Conservation (phyloP, 2,888 invertebrate genomes). For the Lepidochrysops patricia region DNA sequence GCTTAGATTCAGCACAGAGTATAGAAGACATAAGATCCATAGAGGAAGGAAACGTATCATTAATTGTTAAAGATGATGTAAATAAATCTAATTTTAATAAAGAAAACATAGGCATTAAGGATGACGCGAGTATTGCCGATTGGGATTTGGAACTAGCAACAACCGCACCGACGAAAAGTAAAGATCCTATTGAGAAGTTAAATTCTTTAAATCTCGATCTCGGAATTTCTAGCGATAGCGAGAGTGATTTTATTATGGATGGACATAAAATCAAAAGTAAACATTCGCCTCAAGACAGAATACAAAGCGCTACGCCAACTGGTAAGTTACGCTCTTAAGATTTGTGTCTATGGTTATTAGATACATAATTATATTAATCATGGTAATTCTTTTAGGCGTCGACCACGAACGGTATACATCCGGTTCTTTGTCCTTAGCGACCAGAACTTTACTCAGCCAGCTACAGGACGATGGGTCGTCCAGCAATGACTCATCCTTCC, state of each 20-base stretch:
- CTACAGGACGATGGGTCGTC: slow-evolving; percentile 71
- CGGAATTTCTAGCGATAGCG: slow-evolving; percentile 70
- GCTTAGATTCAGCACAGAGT: slow-evolving; percentile 58
- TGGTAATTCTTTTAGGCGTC: slow-evolving; percentile 48
- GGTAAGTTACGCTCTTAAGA: slow-evolving; percentile 43
- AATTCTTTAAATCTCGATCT: slow-evolving; percentile 64
- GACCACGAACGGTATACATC: slow-evolving; percentile 55
- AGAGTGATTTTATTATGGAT: slow-evolving; percentile 54
- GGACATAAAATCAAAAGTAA: slow-evolving; percentile 44
- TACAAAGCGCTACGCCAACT: slow-evolving; percentile 47
- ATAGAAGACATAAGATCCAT: slow-evolving; percentile 51
- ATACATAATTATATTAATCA: background rate
- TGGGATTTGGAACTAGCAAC: slow-evolving; percentile 78
- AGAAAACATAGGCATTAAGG: slow-evolving; percentile 46
- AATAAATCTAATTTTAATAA: slow-evolving; percentile 43
- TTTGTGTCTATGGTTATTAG: slow-evolving; percentile 6
- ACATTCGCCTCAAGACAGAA: slow-evolving; percentile 40
- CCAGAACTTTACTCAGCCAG: slow-evolving; percentile 66
- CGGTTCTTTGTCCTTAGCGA: slow-evolving; percentile 54
- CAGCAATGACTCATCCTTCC: slow-evolving; percentile 69
- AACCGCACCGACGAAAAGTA: slow-evolving; percentile 56
- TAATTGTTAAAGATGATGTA: slow-evolving; percentile 43
- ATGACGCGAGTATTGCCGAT: slow-evolving; percentile 64
- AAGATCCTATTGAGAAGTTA: slow-evolving; percentile 59
- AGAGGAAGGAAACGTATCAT: slow-evolving; percentile 39